Base-by-base conservation (phyloP, 2,888 invertebrate species). In the Nipponacmea schrenckii region DNA sequence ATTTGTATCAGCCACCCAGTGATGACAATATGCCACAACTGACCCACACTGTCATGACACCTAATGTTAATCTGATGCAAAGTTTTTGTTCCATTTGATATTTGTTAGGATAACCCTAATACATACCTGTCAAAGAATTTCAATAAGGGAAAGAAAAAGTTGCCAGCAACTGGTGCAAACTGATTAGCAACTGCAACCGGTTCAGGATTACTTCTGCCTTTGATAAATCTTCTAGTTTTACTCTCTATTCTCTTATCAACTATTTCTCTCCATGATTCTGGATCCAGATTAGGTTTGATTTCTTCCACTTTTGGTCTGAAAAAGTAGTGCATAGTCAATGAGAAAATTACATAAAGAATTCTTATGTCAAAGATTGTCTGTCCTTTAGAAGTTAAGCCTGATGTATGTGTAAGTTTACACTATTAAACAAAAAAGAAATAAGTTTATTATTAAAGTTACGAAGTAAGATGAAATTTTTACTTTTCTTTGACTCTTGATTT, bases 61-160 rank as follows among this genome's bases (percentile, higher is more conserved):
- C 39, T 39, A 10, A 31, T 31, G 31, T 31, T 31, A 31, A 7
- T 31, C 31, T 31, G 7, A 7, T 7, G n/a, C n/a, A n/a, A n/a
- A n/a, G n/a, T n/a, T n/a, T n/a, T n/a, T n/a, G n/a, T n/a, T 31
- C 31, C 2, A 31, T 7, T 31, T 31, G 31, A 31, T 7, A 31
- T 31, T 31, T 2, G 4, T 31, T 31, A 4, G 4, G 7, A 31
- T 2, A 4, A 31, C 2, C 31, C 31, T 31, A 31, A 31, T 2
- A 31, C 31, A 71, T 69, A 86, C 86, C 82, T 82, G 78, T 86
- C 86, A 81, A 82, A 85, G 68, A 83, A 77, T 50, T 74, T 78
- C 80, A 88, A 78, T 26, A 88, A 78, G 0, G 95, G 94, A 85
- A 94, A 96, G 89, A 96, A 96, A 86, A 96, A 97, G 64, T 91